Conservation (phyloP, 2,888 invertebrate genomes). For the Caenorhabditis uteleia region DNA sequence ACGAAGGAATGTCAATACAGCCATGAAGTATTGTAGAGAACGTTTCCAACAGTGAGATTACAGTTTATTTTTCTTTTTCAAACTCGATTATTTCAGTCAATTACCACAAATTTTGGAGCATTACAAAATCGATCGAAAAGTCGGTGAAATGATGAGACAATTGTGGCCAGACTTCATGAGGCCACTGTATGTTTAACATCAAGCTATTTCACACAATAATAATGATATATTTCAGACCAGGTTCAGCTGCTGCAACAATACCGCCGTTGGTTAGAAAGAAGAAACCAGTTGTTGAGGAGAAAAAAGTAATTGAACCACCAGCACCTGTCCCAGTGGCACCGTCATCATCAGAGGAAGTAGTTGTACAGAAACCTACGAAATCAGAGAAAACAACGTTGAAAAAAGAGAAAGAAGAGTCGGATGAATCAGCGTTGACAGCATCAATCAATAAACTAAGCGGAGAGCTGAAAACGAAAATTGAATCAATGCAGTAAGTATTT, state of each 20-base stretch:
- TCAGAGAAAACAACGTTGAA: not conserved
- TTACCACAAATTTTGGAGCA: constrained; percentile 40
- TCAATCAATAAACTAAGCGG: constrained; percentile 18
- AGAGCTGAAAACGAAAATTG: constrained; percentile 20
- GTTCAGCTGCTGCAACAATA: not conserved
- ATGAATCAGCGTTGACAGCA: constrained; percentile 10
- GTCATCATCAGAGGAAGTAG: not conserved
- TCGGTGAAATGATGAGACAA: constrained; percentile 38
- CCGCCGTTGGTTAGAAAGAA: constrained; percentile 1
- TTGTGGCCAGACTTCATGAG: constrained; percentile 48
- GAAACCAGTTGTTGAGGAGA: not conserved
- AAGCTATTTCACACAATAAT: not conserved
- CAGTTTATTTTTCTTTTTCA: constrained; percentile 2
- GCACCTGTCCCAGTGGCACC: not conserved
- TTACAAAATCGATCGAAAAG: constrained; percentile 40
- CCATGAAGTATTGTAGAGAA: constrained; percentile 19
- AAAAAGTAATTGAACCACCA: not conserved
- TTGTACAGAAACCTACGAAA: not conserved
- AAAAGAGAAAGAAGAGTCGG: constrained; percentile 11
- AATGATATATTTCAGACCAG: not conserved
- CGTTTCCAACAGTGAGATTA: constrained; percentile 8
- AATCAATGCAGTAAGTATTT: constrained; percentile 9
- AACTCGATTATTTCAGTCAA: constrained; percentile 15
- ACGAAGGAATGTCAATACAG: constrained; percentile 23
- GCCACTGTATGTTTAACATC: not conserved